These are phyloP conservation scores for Clepsis dumicolana DNA, from an alignment of 2,888 invertebrate species.

Conservation along the genomic window DNA sequence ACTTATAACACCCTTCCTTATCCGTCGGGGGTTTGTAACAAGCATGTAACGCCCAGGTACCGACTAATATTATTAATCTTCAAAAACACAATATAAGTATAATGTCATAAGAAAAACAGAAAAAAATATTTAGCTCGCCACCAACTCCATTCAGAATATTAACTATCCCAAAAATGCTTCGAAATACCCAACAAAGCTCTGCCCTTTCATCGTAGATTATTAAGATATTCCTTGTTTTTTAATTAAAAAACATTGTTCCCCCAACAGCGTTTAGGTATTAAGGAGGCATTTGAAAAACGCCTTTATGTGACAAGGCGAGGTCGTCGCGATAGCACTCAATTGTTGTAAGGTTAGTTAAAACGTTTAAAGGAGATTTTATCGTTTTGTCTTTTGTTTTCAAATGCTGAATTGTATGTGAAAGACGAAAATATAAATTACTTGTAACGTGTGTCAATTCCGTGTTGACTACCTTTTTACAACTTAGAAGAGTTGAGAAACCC, in stretches of 20 bases:
- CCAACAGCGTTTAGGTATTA: slow-evolving; percentile 1
- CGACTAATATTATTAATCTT: no score
- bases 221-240: slow-evolving; percentile 9
- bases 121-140: not conserved
- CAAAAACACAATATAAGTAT: no score
- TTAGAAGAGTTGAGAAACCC: no score
- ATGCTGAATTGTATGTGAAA: not conserved
- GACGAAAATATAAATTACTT: not conserved
- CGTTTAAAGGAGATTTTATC: slow-evolving; percentile 2
- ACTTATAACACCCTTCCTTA: no score
- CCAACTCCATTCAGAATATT: not conserved
- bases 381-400: not conserved
- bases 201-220: slow-evolving; percentile 6
- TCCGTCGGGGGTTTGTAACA: no score
- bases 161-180: slow-evolving; percentile 13
- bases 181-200: not conserved
- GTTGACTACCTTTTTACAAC: no score
- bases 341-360: slow-evolving; percentile 4
- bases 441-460: no score
- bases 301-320: not conserved
- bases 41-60: no score
- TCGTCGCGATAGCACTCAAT: not conserved
- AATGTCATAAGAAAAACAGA: no score
- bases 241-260: slow-evolving; percentile 5
- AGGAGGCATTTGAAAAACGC: slow-evolving; percentile 14